phyloP scores from a whole-genome alignment of 92 coral and sea anemone species.

The Isaurus tuberculatus region DNA sequence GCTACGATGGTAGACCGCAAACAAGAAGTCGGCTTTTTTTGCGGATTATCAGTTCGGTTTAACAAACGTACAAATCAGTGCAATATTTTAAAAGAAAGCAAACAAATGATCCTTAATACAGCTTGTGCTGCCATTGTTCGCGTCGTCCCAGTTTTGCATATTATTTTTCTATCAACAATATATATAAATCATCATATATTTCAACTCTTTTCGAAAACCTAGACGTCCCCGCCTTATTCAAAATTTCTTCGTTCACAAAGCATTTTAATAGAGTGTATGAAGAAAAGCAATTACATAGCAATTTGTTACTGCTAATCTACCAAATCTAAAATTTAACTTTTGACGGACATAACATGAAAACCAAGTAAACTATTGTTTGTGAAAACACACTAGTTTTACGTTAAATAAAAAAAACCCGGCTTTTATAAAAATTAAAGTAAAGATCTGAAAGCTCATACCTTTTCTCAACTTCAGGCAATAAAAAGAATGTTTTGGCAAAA shows the following conservation, averaged over 20 bases:
- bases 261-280: neutral
- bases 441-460: conserved; percentile 8
- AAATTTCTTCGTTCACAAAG: neutral
- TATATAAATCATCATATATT: neutral
- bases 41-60: neutral
- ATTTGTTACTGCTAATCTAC: neutral
- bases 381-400: neutral
- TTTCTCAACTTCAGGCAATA: neutral
- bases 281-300: too few relatives aligned
- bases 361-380: neutral
- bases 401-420: neutral
- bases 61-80: neutral
- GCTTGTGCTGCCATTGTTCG: neutral
- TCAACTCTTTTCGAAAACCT: neutral
- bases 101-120: neutral
- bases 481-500: conserved; percentile 2
- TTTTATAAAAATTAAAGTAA: neutral
- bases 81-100: neutral
- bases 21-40: neutral
- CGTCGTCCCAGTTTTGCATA: neutral
- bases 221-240: neutral
- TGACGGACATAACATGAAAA: neutral
- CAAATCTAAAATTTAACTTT: neutral
- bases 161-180: neutral
- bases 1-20: neutral